These are phyloP conservation scores for Bellardia pandia DNA, from an alignment of 2,888 invertebrate genomes.

Conservation along the genomic window DNA sequence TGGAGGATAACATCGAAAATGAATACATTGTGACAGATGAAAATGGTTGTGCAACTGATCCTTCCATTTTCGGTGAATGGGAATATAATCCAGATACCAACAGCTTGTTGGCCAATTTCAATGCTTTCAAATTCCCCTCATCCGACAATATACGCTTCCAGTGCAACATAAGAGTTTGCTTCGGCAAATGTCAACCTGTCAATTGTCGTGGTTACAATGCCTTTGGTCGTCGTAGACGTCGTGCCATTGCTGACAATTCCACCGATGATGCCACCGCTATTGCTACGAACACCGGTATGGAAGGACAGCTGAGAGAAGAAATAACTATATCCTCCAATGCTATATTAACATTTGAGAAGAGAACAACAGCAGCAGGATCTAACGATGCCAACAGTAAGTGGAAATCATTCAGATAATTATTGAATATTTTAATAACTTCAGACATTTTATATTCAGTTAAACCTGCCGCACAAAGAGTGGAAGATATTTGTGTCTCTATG, in stretches of 20 bases:
- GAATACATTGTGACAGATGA: constrained; percentile 97
- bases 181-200: constrained; percentile 97
- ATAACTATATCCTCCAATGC: constrained; percentile 96
- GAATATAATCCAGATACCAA: constrained; percentile 94
- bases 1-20: constrained; percentile 94
- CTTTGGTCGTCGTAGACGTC: constrained; percentile 92
- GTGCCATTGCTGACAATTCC: constrained; percentile 84
- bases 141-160: constrained; percentile 97
- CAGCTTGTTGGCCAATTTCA: constrained; percentile 93
- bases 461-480: constrained; percentile 86
- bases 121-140: constrained; percentile 97
- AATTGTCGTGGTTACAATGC: constrained; percentile 96
- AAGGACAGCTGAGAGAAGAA: constrained; percentile 95
- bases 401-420: not conserved
- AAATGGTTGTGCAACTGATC: constrained; percentile 96
- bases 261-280: constrained; percentile 85
- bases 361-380: constrained; percentile 87
- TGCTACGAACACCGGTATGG: constrained; percentile 86
- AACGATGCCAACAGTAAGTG: constrained; percentile 91
- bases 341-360: constrained; percentile 94
- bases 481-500: constrained; percentile 97
- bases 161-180: constrained; percentile 97
- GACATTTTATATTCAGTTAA: constrained; percentile 79
- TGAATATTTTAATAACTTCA: constrained; percentile 26
- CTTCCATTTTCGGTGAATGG: constrained; percentile 97